A percentile compares a stretch with the other conserved stretches of the same genome.
Conservation (phyloP, 2,113 vertebrate genomes). For the Hippocampus zosterae region DNA sequence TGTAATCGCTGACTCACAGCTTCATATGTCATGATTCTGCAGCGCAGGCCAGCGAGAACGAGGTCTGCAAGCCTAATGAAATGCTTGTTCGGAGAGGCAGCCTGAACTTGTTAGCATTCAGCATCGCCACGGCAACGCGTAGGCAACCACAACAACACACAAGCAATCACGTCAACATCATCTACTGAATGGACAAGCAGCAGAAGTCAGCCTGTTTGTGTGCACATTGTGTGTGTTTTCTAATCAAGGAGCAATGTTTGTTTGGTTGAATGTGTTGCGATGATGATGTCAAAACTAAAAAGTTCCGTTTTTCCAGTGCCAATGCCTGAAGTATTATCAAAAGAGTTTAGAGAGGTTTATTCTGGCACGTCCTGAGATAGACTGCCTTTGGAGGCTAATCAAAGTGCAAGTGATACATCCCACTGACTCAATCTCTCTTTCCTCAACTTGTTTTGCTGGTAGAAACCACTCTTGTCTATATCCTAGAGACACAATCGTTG, state of each 20-base stretch:
- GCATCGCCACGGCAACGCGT: constrained; percentile 33
- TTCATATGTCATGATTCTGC: constrained; percentile 24
- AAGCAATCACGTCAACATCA: constrained; percentile 36
- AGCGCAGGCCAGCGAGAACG: not conserved
- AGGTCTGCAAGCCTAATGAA: constrained; percentile 9
- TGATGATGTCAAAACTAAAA: not conserved
- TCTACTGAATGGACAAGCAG: constrained; percentile 15
- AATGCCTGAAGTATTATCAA: not conserved
- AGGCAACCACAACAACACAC: constrained; percentile 38
- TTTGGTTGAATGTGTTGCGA: not conserved
- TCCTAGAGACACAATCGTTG: not conserved
- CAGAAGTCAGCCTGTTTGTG: not conserved
- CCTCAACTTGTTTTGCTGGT: not conserved
- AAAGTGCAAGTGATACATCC: not conserved
- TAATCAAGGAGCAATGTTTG: not conserved
- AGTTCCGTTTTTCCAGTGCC: not conserved
- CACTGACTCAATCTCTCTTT: not conserved
- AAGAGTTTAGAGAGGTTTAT: not conserved
- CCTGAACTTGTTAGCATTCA: constrained; percentile 19
- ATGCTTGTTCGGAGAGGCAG: not conserved
- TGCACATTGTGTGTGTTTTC: not conserved
- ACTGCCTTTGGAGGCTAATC: not conserved
- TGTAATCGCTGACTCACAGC: constrained; percentile 24
- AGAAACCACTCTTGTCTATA: not conserved
- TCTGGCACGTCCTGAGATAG: not conserved